Percentiles rank a stretch among this genome's conserved stretches.
phyloP scores from a whole-genome alignment of 1,140 invertebrate species.

The Fopius arisanus region DNA sequence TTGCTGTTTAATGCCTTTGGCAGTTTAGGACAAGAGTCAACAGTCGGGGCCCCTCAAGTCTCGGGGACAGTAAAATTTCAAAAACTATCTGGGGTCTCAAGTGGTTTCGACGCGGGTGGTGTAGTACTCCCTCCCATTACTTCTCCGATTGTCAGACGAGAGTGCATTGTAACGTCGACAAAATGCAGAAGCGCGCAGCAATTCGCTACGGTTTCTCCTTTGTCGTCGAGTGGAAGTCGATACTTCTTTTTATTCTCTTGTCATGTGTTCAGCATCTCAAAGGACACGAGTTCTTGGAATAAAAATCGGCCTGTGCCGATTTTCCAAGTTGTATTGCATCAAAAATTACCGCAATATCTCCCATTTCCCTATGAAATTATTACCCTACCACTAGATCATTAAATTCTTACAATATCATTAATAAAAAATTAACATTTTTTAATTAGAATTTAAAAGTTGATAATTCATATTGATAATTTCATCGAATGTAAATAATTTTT shows the following conservation, averaged over 20 bases:
- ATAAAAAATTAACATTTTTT: too few relatives aligned
- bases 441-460: too few relatives aligned
- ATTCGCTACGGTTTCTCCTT: background rate
- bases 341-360: too few relatives aligned
- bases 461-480: too few relatives aligned
- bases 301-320: slow-evolving; percentile 1
- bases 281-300: background rate
- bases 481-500: too few relatives aligned
- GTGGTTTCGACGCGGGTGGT: slow-evolving; percentile 12
- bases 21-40: too few relatives aligned
- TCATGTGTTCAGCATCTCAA: background rate
- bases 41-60: background rate
- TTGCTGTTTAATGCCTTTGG: too few relatives aligned
- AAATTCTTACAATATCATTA: too few relatives aligned
- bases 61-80: background rate
- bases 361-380: too few relatives aligned
- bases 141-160: background rate
- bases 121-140: background rate
- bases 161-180: background rate
- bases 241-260: background rate
- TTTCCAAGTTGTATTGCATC: background rate
- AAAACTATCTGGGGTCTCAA: slow-evolving; percentile 9
- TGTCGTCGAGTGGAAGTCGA: background rate
- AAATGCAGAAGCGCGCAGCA: slow-evolving; percentile 4
- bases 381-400: too few relatives aligned